Evolutionary conservation across 2,797 vertebrate species (phyloP), one percentile per base, ranked within the genome.

Genomic region (Semaprochilodus insignis): DNA sequence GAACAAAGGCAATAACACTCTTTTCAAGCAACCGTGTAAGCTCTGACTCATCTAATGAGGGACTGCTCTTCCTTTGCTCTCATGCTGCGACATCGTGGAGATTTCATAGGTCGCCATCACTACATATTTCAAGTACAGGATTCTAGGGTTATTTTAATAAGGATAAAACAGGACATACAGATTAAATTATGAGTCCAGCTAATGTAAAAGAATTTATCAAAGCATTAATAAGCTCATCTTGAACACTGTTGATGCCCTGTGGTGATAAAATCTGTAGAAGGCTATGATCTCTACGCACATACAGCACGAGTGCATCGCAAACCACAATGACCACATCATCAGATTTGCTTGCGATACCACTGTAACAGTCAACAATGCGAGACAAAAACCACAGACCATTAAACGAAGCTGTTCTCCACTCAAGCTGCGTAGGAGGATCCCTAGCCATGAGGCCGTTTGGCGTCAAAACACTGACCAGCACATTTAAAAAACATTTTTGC

Each of bases 21-120:
- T 74, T 86, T 86, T 63, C 48, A 54, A 85, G 83, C 81, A 91
- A 87, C 40, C 73, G 72, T 85, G 44, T 40, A 27, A 65, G 84
- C 81, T 74, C 11, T 77, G 74, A 80, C 23, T 82, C 72, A 36
- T 79, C 51, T 74, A 67, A 62, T 62, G 6, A 36, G 8, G 54
- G 2, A 73, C 67, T 48, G 4, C 48, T 86, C 83, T 77, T 78
- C 60, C 34, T 78, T 85, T 73, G 40, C 65, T 23, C 55, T 81
- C 70, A 78, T 66, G 21, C 55, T 73, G 70, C 77, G 74, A 55
- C 27, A 44, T 4, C 19, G 16, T 62, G 48, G 14, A 25, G 57
- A 34, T 73, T 51, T 62, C n/a, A 44, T 40, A 60, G 62, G 55
- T 17, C 25, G 17, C 48, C 55, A n/a, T 67, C 27, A 17, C 62